Conservation (phyloP, 2,888 invertebrate species). For the Antheraea assamensis region DNA sequence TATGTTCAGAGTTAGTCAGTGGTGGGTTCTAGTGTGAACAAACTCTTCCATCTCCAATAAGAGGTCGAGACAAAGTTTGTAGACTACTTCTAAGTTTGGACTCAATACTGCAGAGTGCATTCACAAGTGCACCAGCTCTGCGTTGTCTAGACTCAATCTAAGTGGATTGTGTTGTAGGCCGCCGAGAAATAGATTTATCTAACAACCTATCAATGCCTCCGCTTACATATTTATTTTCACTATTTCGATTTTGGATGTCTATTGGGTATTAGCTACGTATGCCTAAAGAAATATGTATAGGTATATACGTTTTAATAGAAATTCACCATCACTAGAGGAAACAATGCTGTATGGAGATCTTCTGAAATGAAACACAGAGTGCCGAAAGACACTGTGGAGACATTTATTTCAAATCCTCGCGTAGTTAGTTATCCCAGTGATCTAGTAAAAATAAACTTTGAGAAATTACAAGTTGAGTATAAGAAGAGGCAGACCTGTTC, state of each 20-base stretch:
- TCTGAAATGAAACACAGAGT: too few species aligned
- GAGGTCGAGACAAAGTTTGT: slow-evolving; percentile 19
- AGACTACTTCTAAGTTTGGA: slow-evolving; percentile 6
- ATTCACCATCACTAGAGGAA: not conserved
- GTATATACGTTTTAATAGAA: not conserved
- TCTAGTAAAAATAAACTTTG: too few species aligned
- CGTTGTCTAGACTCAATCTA: slow-evolving; percentile 12
- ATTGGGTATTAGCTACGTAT: not conserved
- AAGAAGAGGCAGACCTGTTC: not conserved
- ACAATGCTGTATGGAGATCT: not conserved
- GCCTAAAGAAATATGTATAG: not conserved
- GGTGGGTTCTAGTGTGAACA: not conserved
- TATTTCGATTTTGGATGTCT: not conserved
- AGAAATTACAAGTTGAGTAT: not conserved
- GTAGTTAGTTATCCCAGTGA: too few species aligned
- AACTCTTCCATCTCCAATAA: not conserved
- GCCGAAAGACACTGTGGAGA: not conserved
- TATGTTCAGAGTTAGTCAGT: not conserved
- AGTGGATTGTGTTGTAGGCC: slow-evolving; percentile 13
- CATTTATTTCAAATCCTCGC: too few species aligned
- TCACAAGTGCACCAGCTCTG: not conserved
- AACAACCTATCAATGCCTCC: not conserved
- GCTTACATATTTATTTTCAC: not conserved
- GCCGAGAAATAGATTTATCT: not conserved
- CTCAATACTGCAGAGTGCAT: slow-evolving; percentile 6